Evolutionary conservation across 2,888 invertebrate species (phyloP).

Genomic region (Andrena bucephala): DNA sequence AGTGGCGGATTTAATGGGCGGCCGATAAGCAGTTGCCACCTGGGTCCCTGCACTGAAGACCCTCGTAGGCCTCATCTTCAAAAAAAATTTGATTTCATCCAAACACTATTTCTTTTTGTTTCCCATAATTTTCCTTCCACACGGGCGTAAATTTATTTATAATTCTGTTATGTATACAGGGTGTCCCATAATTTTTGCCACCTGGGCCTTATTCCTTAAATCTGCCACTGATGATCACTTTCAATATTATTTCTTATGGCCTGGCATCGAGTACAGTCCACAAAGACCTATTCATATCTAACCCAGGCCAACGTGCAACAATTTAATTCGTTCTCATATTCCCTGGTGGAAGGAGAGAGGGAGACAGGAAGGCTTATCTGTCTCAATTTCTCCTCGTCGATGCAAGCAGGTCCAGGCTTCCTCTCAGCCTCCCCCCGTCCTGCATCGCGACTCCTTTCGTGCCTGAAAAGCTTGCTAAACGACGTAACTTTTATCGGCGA

Average conservation of each 20-base stretch:
- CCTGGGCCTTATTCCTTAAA: too few relatives aligned
- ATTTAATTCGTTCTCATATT: slow-evolving; percentile 40
- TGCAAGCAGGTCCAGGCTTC: slow-evolving; percentile 5
- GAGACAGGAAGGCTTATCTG: slow-evolving; percentile 22
- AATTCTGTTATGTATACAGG: too few relatives aligned
- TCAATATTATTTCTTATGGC: slow-evolving; percentile 41
- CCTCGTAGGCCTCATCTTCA: too few relatives aligned
- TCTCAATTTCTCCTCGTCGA: slow-evolving; percentile 46
- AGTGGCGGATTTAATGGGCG: too few relatives aligned
- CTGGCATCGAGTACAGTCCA: background rate
- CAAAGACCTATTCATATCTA: slow-evolving; percentile 5
- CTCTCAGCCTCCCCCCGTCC: background rate
- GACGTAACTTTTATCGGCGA: slow-evolving; percentile 72
- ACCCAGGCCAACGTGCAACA: slow-evolving; percentile 28
- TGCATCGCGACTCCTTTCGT: slow-evolving; percentile 17
- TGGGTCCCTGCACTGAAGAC: too few relatives aligned
- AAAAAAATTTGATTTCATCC: too few relatives aligned
- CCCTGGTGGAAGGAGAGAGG: background rate
- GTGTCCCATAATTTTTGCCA: too few relatives aligned
- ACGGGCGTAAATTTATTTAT: background rate
- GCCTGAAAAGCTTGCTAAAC: slow-evolving; percentile 63
- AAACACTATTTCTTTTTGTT: too few relatives aligned
- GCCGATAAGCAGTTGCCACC: too few relatives aligned
- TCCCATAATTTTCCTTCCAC: too few relatives aligned
- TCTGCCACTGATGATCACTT: background rate